Conservation (phyloP, 1,140 invertebrate genomes). For the Cydia pomonella region DNA sequence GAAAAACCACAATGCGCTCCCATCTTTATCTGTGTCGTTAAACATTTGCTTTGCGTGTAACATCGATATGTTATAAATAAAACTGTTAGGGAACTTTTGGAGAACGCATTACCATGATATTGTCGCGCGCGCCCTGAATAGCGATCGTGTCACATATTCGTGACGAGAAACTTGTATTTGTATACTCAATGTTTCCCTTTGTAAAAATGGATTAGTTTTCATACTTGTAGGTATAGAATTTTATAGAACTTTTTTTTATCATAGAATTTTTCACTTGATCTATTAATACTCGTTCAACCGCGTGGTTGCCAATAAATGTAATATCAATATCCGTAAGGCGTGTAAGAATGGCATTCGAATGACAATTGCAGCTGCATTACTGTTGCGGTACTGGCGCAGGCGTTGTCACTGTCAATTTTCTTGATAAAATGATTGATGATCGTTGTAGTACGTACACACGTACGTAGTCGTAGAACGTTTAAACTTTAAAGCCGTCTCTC, state of each 20-base stretch:
- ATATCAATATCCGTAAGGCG: too few relatives aligned
- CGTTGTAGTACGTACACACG: too few relatives aligned
- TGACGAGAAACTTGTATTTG: slow-evolving; percentile 26
- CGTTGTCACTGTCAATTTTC: too few relatives aligned
- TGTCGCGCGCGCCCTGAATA: slow-evolving; percentile 51
- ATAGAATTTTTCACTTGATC: too few relatives aligned
- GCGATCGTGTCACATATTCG: slow-evolving; percentile 39
- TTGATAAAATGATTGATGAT: too few relatives aligned
- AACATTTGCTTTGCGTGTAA: slow-evolving; percentile 45
- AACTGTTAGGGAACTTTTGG: slow-evolving; percentile 41
- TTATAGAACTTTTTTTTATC: background rate
- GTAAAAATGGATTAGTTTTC: background rate
- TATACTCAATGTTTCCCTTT: slow-evolving; percentile 19
- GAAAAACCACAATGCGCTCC: background rate
- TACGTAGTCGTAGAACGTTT: too few relatives aligned
- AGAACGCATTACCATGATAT: slow-evolving; percentile 48
- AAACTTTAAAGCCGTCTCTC: too few relatives aligned
- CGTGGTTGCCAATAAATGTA: too few relatives aligned
- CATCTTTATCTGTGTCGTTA: slow-evolving; percentile 44
- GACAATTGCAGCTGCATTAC: too few relatives aligned
- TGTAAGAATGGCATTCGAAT: too few relatives aligned
- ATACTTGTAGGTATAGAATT: background rate
- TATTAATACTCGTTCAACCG: too few relatives aligned
- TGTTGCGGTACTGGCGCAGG: too few relatives aligned
- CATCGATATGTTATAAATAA: slow-evolving; percentile 57